phyloP scores from a whole-genome alignment of 2,113 vertebrate species.

The Boleophthalmus pectinirostris region DNA sequence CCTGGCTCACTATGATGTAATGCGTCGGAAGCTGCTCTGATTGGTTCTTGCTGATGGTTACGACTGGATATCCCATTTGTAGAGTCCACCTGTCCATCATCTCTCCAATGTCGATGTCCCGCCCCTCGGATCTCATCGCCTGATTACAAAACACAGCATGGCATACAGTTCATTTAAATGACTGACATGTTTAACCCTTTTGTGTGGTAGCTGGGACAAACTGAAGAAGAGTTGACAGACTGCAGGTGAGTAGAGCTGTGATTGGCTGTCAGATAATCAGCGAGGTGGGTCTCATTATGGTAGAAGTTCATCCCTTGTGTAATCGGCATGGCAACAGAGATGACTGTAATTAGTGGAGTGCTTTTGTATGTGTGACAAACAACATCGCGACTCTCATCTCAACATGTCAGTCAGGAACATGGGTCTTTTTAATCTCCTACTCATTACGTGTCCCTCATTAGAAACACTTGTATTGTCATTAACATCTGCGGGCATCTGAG shows the following conservation, averaged over 20 bases:
- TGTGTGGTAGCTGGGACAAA: background rate
- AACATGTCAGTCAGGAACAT: slow-evolving; percentile 32
- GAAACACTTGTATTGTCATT: slow-evolving; percentile 17
- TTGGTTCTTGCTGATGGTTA: slow-evolving; percentile 91
- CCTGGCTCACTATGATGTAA: slow-evolving; percentile 85
- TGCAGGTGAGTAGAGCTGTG: background rate
- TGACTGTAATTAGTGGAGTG: slow-evolving; percentile 2
- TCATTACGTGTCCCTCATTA: slow-evolving; percentile 35
- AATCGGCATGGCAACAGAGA: slow-evolving; percentile 17
- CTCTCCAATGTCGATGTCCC: slow-evolving; percentile 89
- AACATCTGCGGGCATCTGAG: slow-evolving; percentile 9
- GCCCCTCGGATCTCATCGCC: slow-evolving; percentile 91
- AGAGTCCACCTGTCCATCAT: slow-evolving; percentile 99
- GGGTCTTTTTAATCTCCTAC: background rate
- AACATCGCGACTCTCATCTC: slow-evolving; percentile 19
- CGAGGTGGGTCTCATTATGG: background rate
- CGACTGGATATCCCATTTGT: slow-evolving; percentile 97
- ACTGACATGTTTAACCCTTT: background rate
- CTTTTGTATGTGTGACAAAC: slow-evolving; percentile 5
- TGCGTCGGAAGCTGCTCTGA: slow-evolving; percentile 70
- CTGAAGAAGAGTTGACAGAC: slow-evolving; percentile 2
- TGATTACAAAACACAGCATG: slow-evolving; percentile 44
- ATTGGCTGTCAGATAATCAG: background rate
- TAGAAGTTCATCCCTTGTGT: background rate
- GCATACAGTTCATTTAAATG: background rate